Evolutionary conservation across 2,113 vertebrate genomes (phyloP), one percentile per base, ranked within the genome.

Genomic region (Oncorhynchus mykiss): DNA sequence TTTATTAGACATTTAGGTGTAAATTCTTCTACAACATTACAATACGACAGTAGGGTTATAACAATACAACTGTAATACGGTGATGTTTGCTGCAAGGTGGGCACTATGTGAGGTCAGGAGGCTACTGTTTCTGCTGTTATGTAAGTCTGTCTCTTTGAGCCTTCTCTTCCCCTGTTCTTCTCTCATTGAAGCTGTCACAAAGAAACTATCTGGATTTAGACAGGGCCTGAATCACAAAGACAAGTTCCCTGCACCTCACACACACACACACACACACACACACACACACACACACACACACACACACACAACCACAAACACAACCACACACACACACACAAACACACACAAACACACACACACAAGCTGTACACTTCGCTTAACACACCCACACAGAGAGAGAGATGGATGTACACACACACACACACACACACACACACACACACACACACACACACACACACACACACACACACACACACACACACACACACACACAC

Each of bases 201-300:
- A 82, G 77, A 88, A 88, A 78, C 87, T 85, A 77, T 81, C 78
- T 80, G 82, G 51, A 77, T 25, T 22, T 70, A 27, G 65, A 77
- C 57, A 79, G 71, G 66, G 70, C 75, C 82, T 81, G 82, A 88
- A 81, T 85, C 80, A 86, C 77, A 75, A 78, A 77, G 78, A 77
- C 73, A 80, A 20, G n/a, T 60, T 60, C 59, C 73, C 62, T 74
- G 80, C 77, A 76, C 69, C 78, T 72, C 71, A 0, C 29, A 5
- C 34, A 39, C 6, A 39, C 34, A 1, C 82, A 57, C 74, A 1
- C 14, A 14, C 66, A 22, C 20, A 20, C 39, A 48, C n/a, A n/a
- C 54, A 80, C 74, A 74, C 70, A 75, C 68, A 62, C 18, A 51
- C 31, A 60, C n/a, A 74, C 24, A 70, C 13, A 71, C 2, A 73